Evolutionary conservation across 2,113 vertebrate species (phyloP).

Genomic region (Ceyx margarethae): DNA sequence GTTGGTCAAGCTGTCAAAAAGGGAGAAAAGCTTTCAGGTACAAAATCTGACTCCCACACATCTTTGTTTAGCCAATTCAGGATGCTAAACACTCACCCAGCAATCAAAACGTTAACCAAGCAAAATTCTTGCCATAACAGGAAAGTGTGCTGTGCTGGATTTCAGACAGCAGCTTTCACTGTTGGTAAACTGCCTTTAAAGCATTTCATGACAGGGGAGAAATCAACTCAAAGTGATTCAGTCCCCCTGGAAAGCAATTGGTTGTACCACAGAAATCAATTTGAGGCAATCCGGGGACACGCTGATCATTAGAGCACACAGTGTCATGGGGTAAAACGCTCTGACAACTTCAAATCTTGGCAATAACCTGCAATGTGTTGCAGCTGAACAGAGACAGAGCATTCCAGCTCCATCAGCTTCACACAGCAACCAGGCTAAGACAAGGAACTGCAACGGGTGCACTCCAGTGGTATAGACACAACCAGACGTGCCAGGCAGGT

Average conservation of each 20-base stretch:
- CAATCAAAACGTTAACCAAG: neutral
- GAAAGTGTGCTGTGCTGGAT: neutral
- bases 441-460: neutral
- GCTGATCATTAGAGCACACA: neutral
- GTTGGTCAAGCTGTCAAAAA: neutral
- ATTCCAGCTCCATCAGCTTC: neutral
- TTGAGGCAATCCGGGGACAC: neutral
- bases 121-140: neutral
- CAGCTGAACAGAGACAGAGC: neutral
- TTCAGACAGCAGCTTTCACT: neutral
- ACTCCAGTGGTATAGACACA: neutral
- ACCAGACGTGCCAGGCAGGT: neutral
- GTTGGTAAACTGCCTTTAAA: neutral
- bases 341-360: neutral
- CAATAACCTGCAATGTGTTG: neutral
- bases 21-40: neutral
- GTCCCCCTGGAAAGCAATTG: neutral
- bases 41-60: neutral
- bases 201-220: neutral
- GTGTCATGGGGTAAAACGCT: neutral
- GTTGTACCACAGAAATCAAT: neutral
- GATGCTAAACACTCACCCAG: neutral
- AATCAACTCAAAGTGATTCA: neutral
- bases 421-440: neutral
- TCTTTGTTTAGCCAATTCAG: neutral